A percentile compares a stretch with the other conserved stretches of the same genome.
These are phyloP conservation scores for Ladona fulva DNA, from an alignment of 1,140 invertebrate species.

Conservation along the genomic window DNA sequence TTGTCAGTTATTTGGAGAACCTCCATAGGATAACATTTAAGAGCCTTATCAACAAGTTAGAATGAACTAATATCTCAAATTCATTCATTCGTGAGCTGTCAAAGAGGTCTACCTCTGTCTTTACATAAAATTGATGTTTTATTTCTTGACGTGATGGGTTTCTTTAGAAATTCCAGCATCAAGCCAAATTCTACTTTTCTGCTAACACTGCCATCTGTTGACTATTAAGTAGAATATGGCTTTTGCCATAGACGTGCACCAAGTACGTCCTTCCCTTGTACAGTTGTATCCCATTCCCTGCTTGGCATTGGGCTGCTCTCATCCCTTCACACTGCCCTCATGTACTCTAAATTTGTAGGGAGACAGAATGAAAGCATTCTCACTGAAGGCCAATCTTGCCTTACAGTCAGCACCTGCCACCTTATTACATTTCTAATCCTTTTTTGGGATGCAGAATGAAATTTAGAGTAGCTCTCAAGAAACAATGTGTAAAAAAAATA, in stretches of 20 bases:
- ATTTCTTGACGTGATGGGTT: neutral
- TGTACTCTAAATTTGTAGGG: neutral
- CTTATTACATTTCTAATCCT: neutral
- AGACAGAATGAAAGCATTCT: neutral
- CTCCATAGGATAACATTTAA: too few relatives aligned
- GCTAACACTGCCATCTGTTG: neutral
- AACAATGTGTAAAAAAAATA: neutral
- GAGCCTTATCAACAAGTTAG: neutral
- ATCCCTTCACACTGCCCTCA: neutral
- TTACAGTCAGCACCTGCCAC: slow-evolving; percentile 5
- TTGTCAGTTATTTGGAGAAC: too few relatives aligned
- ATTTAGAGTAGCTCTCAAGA: neutral
- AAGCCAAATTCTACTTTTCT: neutral
- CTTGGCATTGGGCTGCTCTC: neutral
- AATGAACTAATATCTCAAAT: neutral
- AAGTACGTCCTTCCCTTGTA: neutral
- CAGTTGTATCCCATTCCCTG: neutral
- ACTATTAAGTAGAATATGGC: neutral
- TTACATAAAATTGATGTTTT: neutral
- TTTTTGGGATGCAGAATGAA: neutral
- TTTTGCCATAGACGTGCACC: neutral
- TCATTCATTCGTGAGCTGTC: neutral
- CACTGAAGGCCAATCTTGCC: neutral
- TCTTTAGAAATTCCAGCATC: neutral
- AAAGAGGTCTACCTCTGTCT: neutral